Base-by-base conservation (phyloP, 2,113 vertebrate species). In the Otus sunia region DNA sequence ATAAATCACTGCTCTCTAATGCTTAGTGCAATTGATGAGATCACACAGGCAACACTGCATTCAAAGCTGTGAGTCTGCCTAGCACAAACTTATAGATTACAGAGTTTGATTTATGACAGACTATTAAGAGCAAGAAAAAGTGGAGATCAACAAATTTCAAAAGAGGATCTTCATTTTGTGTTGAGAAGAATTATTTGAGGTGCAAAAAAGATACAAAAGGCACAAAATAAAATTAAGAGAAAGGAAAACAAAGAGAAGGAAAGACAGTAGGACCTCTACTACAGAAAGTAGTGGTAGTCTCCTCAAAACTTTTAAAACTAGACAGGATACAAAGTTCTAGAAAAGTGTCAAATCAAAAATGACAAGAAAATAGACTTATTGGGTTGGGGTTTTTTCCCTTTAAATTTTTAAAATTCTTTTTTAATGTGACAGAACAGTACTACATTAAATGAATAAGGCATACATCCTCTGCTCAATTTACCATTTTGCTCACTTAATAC, bases 71-170 rank as follows among this genome's bases (percentile, higher is more conserved):
- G 72, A 10, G 2, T 59, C 83, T 84, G 71, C 63, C 49, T 72
- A 86, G 50, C 69, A 74, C 55, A 84, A 88, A 80, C n/a, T 82
- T 89, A 81, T 26, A 73, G 81, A 94, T 90, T 93, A 43, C 32
- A 37, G 43, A 64, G n/a, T 86, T 74, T 94, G 88, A 96, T 96
- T 95, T 92, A 96, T 92, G 68, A 49, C 27, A 77, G 60, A 56
- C 47, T 53, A 77, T 67, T 80, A 88, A 67, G 22, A 84, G 27
- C 1, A 15, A 67, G 67, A 72, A 88, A 75, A 71, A 52, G 15
- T 41, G 30, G 45, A 86, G 34, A 71, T 67, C n/a, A 78, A 60
- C 63, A 88, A 11, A 77, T 91, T 92, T 72, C 43, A 67, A 88
- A 75, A 53, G 14, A 59, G 3, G 6, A 74, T 90, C 43, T 93